Base-by-base conservation (phyloP, 2,888 invertebrate genomes). In the Zygogramma bicolorata region DNA sequence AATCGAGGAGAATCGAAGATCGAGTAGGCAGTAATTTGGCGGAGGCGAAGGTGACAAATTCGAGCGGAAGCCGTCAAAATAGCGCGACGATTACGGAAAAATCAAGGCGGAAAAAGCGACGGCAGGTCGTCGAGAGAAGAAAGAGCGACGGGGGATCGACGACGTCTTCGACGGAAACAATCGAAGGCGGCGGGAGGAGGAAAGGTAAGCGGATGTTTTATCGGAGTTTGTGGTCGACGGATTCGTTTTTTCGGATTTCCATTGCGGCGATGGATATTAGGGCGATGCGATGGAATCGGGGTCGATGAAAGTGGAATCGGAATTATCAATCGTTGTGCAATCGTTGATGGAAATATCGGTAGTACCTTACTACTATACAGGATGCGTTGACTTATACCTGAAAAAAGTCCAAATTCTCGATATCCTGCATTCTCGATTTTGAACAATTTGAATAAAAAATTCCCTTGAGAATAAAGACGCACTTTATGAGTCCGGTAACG, bases 61-160 rank as follows among this genome's bases (percentile, higher is more conserved):
- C 79, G 60, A 70, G 74, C 62, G 76, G 77, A 53, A 77, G 71
- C 46, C 72, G 77, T 38, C 77, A 77, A 74, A 73, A 73, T 66
- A 74, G 75, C 65, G 67, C 22, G 27, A 42, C 74, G 65, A 77
- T 75, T 71, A 76, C 69, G 46, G 71, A 68, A 66, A 75, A 74
- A 72, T 70, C 65, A 59, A 72, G 69, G 70, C 73, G 74, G 71
- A 78, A 76, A 65, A 74, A 74, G 34, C 69, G 70, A 42, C 74
- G 71, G 46, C 74, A 74, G 68, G 66, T 73, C n/a, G 71, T 60
- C 40, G 68, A 74, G 63, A 66, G 65, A 60, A 57, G 60, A 60
- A 75, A n/a, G n/a, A n/a, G n/a, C n/a, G n/a, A 75, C 67, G 77
- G 77, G 74, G 80, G 73, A 76, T 78, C 77, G 76, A 75, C 76